Evolutionary conservation across 2,888 invertebrate species (phyloP).

Genomic region (Bursaphelenchus okinawaensis): DNA sequence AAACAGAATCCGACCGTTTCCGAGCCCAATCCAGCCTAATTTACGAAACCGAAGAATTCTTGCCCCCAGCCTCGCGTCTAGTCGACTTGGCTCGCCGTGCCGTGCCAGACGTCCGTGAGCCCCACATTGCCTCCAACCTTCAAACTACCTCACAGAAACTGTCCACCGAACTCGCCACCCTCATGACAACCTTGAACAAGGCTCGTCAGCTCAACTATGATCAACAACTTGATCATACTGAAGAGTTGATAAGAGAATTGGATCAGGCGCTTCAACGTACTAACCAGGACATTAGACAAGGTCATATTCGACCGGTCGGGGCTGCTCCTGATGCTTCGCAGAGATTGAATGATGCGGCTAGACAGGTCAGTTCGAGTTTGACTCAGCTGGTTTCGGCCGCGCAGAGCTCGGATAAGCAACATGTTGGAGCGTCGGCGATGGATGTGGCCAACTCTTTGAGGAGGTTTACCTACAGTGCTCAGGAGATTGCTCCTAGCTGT

Average conservation of each 20-base stretch:
- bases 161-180: slow-evolving; percentile 65
- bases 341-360: slow-evolving; percentile 25
- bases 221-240: slow-evolving; percentile 45
- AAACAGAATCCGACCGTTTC: slow-evolving; percentile 41
- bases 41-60: slow-evolving; percentile 40
- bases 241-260: slow-evolving; percentile 60
- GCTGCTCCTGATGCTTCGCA: slow-evolving; percentile 28
- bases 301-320: slow-evolving; percentile 27
- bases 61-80: slow-evolving; percentile 64
- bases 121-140: slow-evolving; percentile 57
- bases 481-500: slow-evolving; percentile 31
- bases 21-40: slow-evolving; percentile 52
- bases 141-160: slow-evolving; percentile 65
- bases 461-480: slow-evolving; percentile 41
- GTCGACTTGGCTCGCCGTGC: slow-evolving; percentile 74
- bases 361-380: slow-evolving; percentile 68
- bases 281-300: slow-evolving; percentile 64
- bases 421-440: slow-evolving; percentile 58
- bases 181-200: slow-evolving; percentile 64
- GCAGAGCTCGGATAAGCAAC: slow-evolving; percentile 73
- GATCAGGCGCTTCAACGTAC: slow-evolving; percentile 70
- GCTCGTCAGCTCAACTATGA: slow-evolving; percentile 66
- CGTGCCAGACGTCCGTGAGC: slow-evolving; percentile 76
- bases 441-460: slow-evolving; percentile 47
- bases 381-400: slow-evolving; percentile 81